Percentiles rank a stretch among this genome's conserved stretches.
Conservation (phyloP, 2,797 vertebrate genomes). For the Naso thynnoides region DNA sequence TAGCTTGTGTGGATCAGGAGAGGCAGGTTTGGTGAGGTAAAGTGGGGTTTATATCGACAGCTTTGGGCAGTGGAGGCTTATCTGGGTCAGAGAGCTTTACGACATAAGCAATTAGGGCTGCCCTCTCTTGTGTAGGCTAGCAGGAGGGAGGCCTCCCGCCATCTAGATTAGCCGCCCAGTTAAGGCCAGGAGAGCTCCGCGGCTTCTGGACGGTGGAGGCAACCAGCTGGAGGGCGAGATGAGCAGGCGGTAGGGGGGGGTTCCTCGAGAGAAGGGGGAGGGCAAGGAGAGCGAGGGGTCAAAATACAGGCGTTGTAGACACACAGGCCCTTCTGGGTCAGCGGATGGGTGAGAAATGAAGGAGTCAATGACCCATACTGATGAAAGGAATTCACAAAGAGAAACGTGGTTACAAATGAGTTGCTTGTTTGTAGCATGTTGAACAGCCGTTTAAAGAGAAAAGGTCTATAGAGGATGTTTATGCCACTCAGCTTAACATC, state of each 20-base stretch:
- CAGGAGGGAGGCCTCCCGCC: constrained; percentile 83
- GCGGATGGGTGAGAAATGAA: constrained; percentile 29
- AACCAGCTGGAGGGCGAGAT: constrained; percentile 75
- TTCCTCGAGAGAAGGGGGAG: neutral
- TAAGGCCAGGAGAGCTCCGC: constrained; percentile 60
- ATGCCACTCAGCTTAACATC: constrained; percentile 56
- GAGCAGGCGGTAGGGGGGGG: constrained; percentile 30
- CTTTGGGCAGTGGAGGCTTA: constrained; percentile 85
- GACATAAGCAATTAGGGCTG: constrained; percentile 88
- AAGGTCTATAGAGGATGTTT: constrained; percentile 40
- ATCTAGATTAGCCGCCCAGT: constrained; percentile 80
- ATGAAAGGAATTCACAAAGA: constrained; percentile 49
- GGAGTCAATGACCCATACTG: constrained; percentile 58
- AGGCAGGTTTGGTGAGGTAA: constrained; percentile 88
- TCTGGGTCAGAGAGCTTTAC: constrained; percentile 88
- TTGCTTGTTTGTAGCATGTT: constrained; percentile 42
- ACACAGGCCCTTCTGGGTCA: constrained; percentile 59
- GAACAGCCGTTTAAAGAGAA: constrained; percentile 30
- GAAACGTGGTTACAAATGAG: constrained; percentile 36
- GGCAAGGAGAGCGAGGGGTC: constrained; percentile 46
- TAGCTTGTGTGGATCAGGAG: constrained; percentile 74
- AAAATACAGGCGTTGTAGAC: constrained; percentile 28
- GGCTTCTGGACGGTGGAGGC: constrained; percentile 64
- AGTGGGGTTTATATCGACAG: constrained; percentile 86
- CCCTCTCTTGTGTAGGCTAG: constrained; percentile 75